Evolutionary conservation across 30 jellyfish, hydroid and myxozoan genomes (phyloP).

Genomic region (Clytia hemisphaerica): DNA sequence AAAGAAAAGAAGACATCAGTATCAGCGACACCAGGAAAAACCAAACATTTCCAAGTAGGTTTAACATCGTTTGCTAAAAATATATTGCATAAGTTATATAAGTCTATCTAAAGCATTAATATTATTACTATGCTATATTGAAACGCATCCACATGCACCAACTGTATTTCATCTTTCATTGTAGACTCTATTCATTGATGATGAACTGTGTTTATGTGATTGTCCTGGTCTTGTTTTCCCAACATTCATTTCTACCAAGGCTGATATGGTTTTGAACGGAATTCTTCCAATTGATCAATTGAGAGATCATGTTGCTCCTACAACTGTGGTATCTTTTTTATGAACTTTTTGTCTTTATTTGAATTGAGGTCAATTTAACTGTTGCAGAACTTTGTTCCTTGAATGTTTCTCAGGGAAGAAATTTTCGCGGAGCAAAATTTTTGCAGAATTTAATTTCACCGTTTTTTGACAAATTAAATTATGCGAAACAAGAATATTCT

Average conservation of each 20-base stretch:
- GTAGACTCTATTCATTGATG: constrained; percentile 64
- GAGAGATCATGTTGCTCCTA: constrained; percentile 80
- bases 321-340: constrained; percentile 70
- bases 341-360: background rate
- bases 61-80: too few relatives aligned
- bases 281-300: constrained; percentile 89
- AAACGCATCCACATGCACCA: background rate
- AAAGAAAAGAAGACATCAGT: constrained; percentile 85
- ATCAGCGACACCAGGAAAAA: constrained; percentile 97
- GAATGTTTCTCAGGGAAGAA: too few relatives aligned
- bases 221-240: constrained; percentile 99
- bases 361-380: too few relatives aligned
- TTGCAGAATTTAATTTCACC: too few relatives aligned
- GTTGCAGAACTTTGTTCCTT: too few relatives aligned
- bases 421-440: too few relatives aligned
- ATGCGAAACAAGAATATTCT: too few relatives aligned
- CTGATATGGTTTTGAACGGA: constrained; percentile 88
- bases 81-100: too few relatives aligned
- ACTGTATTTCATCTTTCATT: background rate
- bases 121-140: background rate
- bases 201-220: constrained; percentile 68
- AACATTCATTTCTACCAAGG: constrained; percentile 67
- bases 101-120: background rate
- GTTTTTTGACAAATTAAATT: too few relatives aligned
- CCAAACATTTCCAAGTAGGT: constrained; percentile 94